Evolutionary conservation across 2,888 invertebrate species (phyloP).

Genomic region (Morinoia aosen): DNA sequence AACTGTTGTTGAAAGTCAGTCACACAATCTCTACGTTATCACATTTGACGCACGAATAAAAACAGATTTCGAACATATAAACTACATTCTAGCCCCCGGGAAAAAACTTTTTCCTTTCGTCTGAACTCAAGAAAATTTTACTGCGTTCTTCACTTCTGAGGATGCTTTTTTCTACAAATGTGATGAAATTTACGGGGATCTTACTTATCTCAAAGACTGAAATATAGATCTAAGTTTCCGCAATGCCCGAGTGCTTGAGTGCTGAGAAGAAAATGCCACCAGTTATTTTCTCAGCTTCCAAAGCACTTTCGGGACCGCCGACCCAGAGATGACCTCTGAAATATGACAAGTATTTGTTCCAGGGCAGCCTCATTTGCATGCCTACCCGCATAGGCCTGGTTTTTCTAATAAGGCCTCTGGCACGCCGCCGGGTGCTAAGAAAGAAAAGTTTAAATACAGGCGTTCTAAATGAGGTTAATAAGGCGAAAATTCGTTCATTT

Average conservation of each 20-base stretch:
- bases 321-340: conserved; percentile 16
- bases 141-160: background rate
- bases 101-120: background rate
- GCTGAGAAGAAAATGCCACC: background rate
- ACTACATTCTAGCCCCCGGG: background rate
- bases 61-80: background rate
- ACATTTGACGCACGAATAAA: background rate
- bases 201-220: background rate
- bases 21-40: too few species aligned
- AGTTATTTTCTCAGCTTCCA: background rate
- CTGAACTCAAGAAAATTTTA: background rate
- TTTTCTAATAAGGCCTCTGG: background rate
- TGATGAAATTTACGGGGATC: background rate
- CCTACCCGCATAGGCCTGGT: background rate
- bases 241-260: background rate
- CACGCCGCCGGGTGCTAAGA: background rate
- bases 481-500: background rate
- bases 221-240: background rate
- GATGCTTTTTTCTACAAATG: background rate
- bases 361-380: conserved; percentile 16
- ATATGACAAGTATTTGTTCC: conserved; percentile 28
- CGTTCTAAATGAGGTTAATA: background rate
- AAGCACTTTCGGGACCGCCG: background rate
- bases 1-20: too few species aligned
- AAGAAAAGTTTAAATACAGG: background rate